These are phyloP conservation scores for Mesoclemmys tuberculata DNA, from an alignment of 2,113 vertebrate genomes.

Conservation along the genomic window DNA sequence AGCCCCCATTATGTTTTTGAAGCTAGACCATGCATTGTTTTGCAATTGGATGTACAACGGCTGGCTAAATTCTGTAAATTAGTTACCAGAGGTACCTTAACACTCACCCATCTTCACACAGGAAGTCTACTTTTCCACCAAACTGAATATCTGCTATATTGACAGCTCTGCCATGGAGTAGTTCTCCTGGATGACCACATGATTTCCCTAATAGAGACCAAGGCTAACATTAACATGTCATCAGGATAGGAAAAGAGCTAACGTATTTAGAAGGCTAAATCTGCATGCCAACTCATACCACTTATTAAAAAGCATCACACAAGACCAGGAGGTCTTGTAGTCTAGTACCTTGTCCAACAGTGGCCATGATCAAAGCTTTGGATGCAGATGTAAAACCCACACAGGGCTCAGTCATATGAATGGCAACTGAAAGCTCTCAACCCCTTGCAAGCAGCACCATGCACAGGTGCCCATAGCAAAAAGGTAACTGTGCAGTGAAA, in stretches of 20 bases:
- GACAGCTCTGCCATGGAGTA: constrained; percentile 29
- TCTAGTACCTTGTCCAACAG: not conserved
- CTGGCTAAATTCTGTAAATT: too few species aligned
- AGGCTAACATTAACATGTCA: not conserved
- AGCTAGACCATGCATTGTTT: accelerated
- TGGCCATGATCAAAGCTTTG: not conserved
- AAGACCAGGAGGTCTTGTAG: not conserved
- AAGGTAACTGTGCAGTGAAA: not conserved
- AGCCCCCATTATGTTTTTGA: too few species aligned
- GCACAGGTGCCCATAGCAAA: not conserved
- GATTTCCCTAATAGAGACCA: constrained; percentile 53
- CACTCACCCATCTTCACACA: constrained; percentile 73
- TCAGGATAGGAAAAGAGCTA: accelerated
- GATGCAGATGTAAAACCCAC: not conserved
- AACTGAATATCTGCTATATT: constrained; percentile 6
- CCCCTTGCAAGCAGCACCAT: not conserved
- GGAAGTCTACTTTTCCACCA: constrained; percentile 48
- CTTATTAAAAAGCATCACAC: not conserved
- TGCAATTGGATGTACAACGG: too few species aligned
- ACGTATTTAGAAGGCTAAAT: accelerated
- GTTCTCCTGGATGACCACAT: constrained; percentile 36
- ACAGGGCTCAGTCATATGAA: not conserved
- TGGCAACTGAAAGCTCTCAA: not conserved
- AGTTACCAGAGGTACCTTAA: not conserved
- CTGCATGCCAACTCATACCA: not conserved